Evolutionary conservation across 1,140 invertebrate species (phyloP).

Genomic region (Caerostris darwini): DNA sequence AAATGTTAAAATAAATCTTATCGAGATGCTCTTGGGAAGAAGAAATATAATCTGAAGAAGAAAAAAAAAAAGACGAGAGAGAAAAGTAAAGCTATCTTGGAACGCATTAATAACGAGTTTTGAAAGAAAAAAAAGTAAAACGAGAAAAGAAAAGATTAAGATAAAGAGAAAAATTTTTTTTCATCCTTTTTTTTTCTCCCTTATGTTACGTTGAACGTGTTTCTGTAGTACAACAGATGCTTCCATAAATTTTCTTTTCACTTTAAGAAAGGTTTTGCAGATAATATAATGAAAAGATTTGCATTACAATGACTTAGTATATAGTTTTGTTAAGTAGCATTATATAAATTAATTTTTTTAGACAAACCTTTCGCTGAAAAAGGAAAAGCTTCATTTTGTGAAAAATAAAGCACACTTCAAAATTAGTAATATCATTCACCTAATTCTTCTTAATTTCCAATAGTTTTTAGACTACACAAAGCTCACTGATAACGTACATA

Average conservation of each 20-base stretch:
- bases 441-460: too few relatives aligned
- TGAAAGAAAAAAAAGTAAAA: not conserved
- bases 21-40: not conserved
- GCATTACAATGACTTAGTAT: not conserved
- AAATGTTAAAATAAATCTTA: constrained; percentile 58
- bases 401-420: too few relatives aligned
- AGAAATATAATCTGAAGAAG: not conserved
- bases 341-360: not conserved
- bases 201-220: not conserved
- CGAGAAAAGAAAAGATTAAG: not conserved
- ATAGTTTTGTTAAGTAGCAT: not conserved
- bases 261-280: not conserved
- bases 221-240: not conserved
- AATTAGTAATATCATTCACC: too few relatives aligned
- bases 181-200: not conserved
- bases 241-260: not conserved
- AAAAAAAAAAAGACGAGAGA: not conserved
- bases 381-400: too few relatives aligned
- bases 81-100: constrained; percentile 4
- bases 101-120: constrained; percentile 16
- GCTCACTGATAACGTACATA: too few relatives aligned
- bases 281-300: not conserved
- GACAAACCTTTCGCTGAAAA: too few relatives aligned
- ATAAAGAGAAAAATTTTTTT: not conserved
- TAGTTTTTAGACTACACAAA: too few relatives aligned